Evolutionary conservation across 64 coral and sea anemone genomes (phyloP), one percentile per base, ranked within the genome.

Genomic region (Pocillopora verrucosa): DNA sequence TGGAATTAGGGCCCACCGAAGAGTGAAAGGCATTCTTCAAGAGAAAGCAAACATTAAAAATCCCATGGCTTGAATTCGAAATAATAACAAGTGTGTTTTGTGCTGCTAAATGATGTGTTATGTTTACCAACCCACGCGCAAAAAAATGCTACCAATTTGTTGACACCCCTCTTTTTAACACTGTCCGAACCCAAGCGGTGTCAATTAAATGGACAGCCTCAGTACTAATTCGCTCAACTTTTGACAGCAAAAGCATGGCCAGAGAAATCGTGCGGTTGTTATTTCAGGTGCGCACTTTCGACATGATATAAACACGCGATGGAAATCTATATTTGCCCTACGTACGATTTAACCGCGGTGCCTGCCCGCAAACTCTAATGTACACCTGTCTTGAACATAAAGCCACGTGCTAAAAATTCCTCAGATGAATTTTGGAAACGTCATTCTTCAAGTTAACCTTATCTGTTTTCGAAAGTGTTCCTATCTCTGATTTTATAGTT

Each of bases 371-470:
- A 70, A 25, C 20, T 24, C 20, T n/a, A 6, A 22, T 72, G 63
- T 56, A 85, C 65, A 85, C 82, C 82, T 85, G 82, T 85, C 72
- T 57, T 2, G 38, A 85, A 65, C 15, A 56, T 22, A 56, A 81
- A 63, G 72, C 82, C 82, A 85, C 82, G 82, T 85, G 82, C 25
- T 85, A 56, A n/a, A 85, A 85, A 72, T 85, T 65, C 82, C 65
- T 16, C 9, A 36, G 35, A n/a, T 72, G 45, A 30, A 72, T 51
- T 83, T 37, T n/a, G 62, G 22, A 70, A 67, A 83, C 80, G 20
- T 85, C 13, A 68, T 45, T 24, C 12, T 16, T 85, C 22, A n/a
- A 25, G 19, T 70, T 70, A 11, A 70, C 25, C 5, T 30, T 20
- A n/a, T 70, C 7, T 70, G 4, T 70, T 30, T 68, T 65, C 36